These are phyloP conservation scores for Micronycteris hirsuta DNA, from an alignment of 2,113 vertebrate genomes.

Conservation along the genomic window DNA sequence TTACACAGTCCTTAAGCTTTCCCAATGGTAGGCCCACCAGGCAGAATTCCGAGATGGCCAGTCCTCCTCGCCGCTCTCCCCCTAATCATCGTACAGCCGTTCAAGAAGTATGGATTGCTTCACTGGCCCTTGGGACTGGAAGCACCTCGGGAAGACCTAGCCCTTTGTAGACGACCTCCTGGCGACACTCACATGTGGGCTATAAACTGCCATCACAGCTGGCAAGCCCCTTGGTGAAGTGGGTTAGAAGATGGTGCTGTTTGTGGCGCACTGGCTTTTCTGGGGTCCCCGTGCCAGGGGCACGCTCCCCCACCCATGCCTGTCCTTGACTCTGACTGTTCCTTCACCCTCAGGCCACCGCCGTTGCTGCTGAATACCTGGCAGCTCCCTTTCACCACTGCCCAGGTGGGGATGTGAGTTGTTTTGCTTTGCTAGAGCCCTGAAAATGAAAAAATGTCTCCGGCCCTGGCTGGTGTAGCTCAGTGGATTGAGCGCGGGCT, in stretches of 20 bases:
- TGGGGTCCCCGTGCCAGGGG: not conserved
- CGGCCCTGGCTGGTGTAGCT: too few species aligned
- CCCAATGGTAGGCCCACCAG: not conserved
- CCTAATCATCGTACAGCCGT: not conserved
- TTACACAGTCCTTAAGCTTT: not conserved
- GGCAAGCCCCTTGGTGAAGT: not conserved
- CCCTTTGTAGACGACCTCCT: not conserved
- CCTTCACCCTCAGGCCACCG: not conserved
- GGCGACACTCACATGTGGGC: not conserved
- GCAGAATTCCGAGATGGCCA: not conserved
- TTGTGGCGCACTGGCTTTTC: not conserved
- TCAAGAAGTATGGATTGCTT: not conserved
- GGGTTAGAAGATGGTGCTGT: not conserved
- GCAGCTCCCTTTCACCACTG: not conserved
- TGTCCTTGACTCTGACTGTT: not conserved
- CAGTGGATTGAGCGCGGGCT: too few species aligned
- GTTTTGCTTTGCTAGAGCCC: not conserved
- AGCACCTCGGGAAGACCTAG: not conserved
- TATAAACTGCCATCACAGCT: not conserved
- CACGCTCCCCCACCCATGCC: fast-evolving
- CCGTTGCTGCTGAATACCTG: not conserved
- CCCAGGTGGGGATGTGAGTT: not conserved
- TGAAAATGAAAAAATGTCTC: not conserved
- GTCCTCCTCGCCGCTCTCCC: not conserved
- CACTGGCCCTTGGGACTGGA: not conserved